These are phyloP conservation scores for Oedothorax gibbosus DNA, from an alignment of 1,140 invertebrate genomes.

Conservation along the genomic window DNA sequence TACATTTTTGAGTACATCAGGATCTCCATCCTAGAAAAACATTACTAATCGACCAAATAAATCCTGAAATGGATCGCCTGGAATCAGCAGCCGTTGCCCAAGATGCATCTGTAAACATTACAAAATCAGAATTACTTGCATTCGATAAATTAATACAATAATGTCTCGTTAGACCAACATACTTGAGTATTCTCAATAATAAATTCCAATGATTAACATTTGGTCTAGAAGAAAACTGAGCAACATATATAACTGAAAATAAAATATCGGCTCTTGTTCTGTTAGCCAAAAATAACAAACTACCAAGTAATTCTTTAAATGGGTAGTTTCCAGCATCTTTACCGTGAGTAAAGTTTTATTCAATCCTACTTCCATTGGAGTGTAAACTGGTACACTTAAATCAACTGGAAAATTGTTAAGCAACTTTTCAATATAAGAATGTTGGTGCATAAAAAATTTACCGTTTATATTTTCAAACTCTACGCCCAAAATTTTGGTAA, in stretches of 20 bases:
- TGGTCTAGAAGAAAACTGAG: constrained; percentile 1
- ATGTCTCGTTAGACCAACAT: not conserved
- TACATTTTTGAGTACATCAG: not conserved
- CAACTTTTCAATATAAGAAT: not conserved
- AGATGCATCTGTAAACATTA: constrained; percentile 8
- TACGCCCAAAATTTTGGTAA: no score
- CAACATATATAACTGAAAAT: constrained; percentile 16
- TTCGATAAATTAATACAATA: constrained; percentile 2
- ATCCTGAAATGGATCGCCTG: not conserved
- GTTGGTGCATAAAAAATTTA: not conserved
- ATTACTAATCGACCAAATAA: constrained; percentile 1
- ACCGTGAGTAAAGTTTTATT: not conserved
- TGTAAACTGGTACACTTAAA: not conserved
- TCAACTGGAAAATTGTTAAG: not conserved
- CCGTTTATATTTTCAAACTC: not conserved
- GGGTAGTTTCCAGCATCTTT: not conserved
- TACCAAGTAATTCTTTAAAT: not conserved
- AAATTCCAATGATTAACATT: constrained; percentile 5
- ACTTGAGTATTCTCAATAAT: not conserved
- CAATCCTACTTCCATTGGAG: not conserved
- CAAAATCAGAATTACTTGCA: not conserved
- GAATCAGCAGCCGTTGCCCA: not conserved
- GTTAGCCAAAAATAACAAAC: not conserved
- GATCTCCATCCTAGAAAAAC: constrained; percentile 11
- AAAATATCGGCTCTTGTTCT: constrained; percentile 1